Evolutionary conservation across 2,888 invertebrate genomes (phyloP).

Genomic region (Agonopterix alstromeriana): DNA sequence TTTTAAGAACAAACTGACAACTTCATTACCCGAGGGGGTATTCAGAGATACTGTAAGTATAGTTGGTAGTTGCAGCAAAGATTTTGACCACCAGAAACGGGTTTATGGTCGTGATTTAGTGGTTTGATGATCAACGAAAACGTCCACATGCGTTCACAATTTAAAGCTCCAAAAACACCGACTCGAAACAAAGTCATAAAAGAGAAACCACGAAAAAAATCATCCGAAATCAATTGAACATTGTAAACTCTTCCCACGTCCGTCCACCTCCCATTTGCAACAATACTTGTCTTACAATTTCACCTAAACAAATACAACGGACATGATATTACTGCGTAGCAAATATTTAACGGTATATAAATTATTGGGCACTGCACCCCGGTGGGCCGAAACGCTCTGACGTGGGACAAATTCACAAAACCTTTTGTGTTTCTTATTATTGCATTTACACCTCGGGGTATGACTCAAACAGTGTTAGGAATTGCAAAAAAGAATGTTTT

Average conservation of each 20-base stretch:
- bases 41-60: too few relatives aligned
- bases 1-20: too few relatives aligned
- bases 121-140: too few relatives aligned
- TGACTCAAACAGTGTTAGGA: conserved; percentile 18
- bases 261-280: conserved; percentile 46
- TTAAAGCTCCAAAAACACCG: conserved; percentile 13
- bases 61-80: too few relatives aligned
- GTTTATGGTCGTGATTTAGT: too few relatives aligned
- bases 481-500: conserved; percentile 26
- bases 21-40: too few relatives aligned
- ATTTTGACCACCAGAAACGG: too few relatives aligned
- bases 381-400: conserved; percentile 28
- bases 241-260: conserved; percentile 26
- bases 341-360: conserved; percentile 57
- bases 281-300: conserved; percentile 41
- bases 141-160: too few relatives aligned
- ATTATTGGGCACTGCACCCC: conserved; percentile 33
- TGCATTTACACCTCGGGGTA: conserved; percentile 56
- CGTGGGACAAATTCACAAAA: conserved; percentile 19
- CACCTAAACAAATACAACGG: conserved; percentile 55
- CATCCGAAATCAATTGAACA: conserved; percentile 43
- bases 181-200: conserved; percentile 31
- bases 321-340: conserved; percentile 40
- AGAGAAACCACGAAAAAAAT: conserved; percentile 40
- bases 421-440: conserved; percentile 50